Evolutionary conservation across 2,797 vertebrate species (phyloP).

Genomic region (Spinus olivaceus): DNA sequence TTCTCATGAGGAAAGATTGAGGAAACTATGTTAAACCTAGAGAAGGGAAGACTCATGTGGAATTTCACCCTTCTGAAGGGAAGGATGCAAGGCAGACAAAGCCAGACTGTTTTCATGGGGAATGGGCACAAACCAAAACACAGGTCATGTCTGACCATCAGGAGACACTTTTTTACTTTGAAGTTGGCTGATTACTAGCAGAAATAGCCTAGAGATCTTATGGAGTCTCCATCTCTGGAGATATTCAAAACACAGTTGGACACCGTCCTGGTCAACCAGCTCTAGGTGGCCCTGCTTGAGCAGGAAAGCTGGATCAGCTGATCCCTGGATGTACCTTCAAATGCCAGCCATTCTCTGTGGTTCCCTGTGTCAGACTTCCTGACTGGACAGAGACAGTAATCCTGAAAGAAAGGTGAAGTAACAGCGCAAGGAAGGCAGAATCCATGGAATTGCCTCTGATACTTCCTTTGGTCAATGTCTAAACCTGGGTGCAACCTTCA

Average conservation of each 20-base stretch:
- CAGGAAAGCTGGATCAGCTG: neutral
- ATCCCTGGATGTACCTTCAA: neutral
- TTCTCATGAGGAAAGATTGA: neutral
- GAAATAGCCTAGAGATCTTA: neutral
- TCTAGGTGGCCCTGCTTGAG: neutral
- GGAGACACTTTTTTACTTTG: neutral
- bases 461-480: neutral
- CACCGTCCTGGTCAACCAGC: fast-evolving
- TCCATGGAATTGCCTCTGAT: neutral
- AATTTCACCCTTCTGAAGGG: neutral
- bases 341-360: neutral
- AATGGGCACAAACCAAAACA: neutral
- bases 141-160: neutral
- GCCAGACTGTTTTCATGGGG: neutral
- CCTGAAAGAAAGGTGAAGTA: neutral
- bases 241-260: neutral
- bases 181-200: neutral
- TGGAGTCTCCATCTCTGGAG: neutral
- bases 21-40: neutral
- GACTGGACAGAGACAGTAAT: neutral
- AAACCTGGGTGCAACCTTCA: neutral
- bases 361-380: neutral
- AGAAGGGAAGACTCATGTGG: neutral
- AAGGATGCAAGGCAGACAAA: neutral
- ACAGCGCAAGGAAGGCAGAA: fast-evolving